Percentiles rank a stretch among this genome's conserved stretches.
Conservation (phyloP, 2,797 vertebrate genomes). For the Fistularia commersonii region DNA sequence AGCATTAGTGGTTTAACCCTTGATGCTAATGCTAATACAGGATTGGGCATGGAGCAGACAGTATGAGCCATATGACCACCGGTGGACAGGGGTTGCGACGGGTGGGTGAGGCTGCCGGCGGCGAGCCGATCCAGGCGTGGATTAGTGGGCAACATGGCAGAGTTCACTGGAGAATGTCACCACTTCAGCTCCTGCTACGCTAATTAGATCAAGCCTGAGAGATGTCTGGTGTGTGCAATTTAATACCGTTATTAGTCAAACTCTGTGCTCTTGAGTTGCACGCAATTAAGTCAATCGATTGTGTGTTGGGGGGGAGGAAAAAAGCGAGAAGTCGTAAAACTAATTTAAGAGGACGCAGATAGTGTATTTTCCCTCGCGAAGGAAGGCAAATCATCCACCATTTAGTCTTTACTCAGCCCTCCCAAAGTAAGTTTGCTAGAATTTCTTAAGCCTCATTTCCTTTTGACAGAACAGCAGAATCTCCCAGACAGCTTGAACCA, state of each 20-base stretch:
- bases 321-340: no score
- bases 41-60: constrained; percentile 50
- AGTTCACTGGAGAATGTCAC: constrained; percentile 36
- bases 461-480: constrained; percentile 25
- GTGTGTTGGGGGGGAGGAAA: no score
- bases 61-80: constrained; percentile 48
- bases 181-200: constrained; percentile 17
- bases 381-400: neutral
- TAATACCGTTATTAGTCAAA: no score
- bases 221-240: constrained; percentile 18
- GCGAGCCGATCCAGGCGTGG: constrained; percentile 36
- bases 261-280: neutral
- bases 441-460: constrained; percentile 7
- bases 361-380: constrained; percentile 9
- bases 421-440: constrained; percentile 8
- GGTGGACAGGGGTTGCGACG: constrained; percentile 25
- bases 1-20: constrained; percentile 64
- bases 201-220: constrained; percentile 44
- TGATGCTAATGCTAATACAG: constrained; percentile 60
- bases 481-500: constrained; percentile 37
- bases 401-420: no score
- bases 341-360: no score
- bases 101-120: constrained; percentile 10
- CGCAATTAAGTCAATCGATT: no score
- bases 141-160: constrained; percentile 51